phyloP scores from a whole-genome alignment of 2,888 invertebrate species.

The Synergus japonicus region DNA sequence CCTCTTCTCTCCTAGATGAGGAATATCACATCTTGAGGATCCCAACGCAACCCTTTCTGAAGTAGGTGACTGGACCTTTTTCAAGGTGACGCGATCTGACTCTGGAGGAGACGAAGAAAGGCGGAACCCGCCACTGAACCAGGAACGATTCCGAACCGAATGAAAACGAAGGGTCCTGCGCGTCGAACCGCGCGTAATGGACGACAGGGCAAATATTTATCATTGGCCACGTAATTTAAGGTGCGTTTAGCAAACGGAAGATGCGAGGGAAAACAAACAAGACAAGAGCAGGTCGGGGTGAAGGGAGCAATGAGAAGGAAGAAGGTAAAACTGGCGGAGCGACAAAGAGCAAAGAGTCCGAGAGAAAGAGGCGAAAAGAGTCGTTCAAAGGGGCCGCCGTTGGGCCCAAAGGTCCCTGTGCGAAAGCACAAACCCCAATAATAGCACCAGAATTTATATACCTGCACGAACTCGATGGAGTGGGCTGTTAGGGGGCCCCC shows the following conservation, averaged over 20 bases:
- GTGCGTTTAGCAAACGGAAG: conserved; percentile 75
- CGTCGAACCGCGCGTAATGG: conserved; percentile 67
- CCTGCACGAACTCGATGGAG: conserved; percentile 74
- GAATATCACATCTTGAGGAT: too few species aligned
- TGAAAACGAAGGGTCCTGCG: conserved; percentile 26
- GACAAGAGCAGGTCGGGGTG: conserved; percentile 58
- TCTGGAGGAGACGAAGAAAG: conserved; percentile 57
- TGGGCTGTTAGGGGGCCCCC: conserved; percentile 59
- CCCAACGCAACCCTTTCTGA: neutral
- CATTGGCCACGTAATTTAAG: conserved; percentile 75
- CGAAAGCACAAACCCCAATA: conserved; percentile 76
- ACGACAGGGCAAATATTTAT: conserved; percentile 75
- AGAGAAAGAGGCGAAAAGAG: conserved; percentile 63
- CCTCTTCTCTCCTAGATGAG: too few species aligned
- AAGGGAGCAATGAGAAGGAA: conserved; percentile 53
- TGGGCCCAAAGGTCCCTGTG: conserved; percentile 65
- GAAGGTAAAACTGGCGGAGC: conserved; percentile 58
- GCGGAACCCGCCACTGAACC: conserved; percentile 46
- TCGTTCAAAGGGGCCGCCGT: conserved; percentile 53
- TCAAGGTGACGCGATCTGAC: conserved; percentile 58
- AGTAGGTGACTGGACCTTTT: conserved; percentile 27
- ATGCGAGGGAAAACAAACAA: conserved; percentile 75
- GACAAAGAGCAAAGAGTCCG: conserved; percentile 49
- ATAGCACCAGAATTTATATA: conserved; percentile 77
- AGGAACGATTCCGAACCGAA: conserved; percentile 17